Evolutionary conservation across 2,113 vertebrate genomes (phyloP), one percentile per base, ranked within the genome.

Genomic region (Rhabdornis inornatus): DNA sequence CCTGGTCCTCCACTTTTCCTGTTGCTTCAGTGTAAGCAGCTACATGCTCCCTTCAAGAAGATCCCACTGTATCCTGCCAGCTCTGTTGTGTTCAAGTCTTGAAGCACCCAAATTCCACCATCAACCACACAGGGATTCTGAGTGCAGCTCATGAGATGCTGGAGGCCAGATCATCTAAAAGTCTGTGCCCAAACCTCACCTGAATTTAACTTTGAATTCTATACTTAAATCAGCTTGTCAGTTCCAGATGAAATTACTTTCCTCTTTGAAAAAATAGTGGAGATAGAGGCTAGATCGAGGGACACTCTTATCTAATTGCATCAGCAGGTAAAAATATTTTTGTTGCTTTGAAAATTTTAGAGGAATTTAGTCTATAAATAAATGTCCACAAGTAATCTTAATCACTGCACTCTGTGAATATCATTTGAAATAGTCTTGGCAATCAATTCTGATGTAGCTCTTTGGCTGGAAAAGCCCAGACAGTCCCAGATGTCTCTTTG

Each of bases 1-100:
- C 94, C 95, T 92, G 60, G 74, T 94, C 92, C 94, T 95, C 77
- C 80, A 13, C 83, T 90, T 92, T 89, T 94, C 83, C 91, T 94
- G 2, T 89, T 94, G 77, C 77, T 84, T 79, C 65, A 60, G 28
- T n/a, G 77, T 87, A 31, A 70, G 94, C 72, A 89, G 89, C 83
- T 86, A 15, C 4, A 0, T 49, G 52, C 52, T 95, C 37, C 50
- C 74, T 89, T 91, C 37, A 20, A 45, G 82, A 60, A 76, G 68
- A 42, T 74, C 83, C 63, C 75, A 47, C 49, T 76, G 42, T 56
- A 37, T 56, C 60, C 53, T 94, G 44, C 22, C 4, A 13, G 31
- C 53, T 82, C 52, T 24, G 6, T 60, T 33, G 9, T 8, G n/a
- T 72, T 75, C 65, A 23, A 15, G 53, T 71, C 83, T 63, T 25